Evolutionary conservation across 1,140 invertebrate genomes (phyloP), one percentile per base, ranked within the genome.

Genomic region (Cyclina sinensis): DNA sequence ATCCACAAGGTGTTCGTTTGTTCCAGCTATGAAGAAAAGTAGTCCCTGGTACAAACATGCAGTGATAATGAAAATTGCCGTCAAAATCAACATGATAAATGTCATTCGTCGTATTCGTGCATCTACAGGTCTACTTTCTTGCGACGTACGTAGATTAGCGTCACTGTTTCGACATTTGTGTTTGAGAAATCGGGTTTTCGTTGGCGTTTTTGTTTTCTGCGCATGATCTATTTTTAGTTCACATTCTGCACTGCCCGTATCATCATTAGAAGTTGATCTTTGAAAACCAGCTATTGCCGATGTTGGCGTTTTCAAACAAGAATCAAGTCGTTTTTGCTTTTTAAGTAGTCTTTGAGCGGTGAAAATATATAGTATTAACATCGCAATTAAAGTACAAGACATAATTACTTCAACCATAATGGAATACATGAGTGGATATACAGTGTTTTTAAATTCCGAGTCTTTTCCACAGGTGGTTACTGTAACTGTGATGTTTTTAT

Each of bases 391-490:
- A 21, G 37, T 7, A 24, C 37, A 12, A 12, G n/a, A 12, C 21
- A 73, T 51, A 35, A 84, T 73, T 0, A 51, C 82, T 9, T 30
- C 46, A 18, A 48, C 30, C 14, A 27, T n/a, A 12, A 24, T 30
- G 4, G 37, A 18, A 35, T 84, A 84, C 1, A 32, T 35, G 9
- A 73, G 24, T 18, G 59, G 65, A 35, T 43, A 5, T 11, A 27
- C 46, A 27, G 37, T 70, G 21, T 43, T 24, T 48, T 65, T 37
- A 27, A 37, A 83, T n/a, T 35, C 27, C 27, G 68, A 24, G 43
- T 84, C 82, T 30, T 48, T 86, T 43, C 74, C 84, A 86, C 84
- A 86, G 0, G 21, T 32, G 5, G 32, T 37, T 4, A 59, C 18
- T 0, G 68, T 86, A 0, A 86, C 32, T 16, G 12, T 76, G 1